Evolutionary conservation across 2,113 vertebrate genomes (phyloP), one percentile per base, ranked within the genome.

Genomic region (Chionodraco myersi): DNA sequence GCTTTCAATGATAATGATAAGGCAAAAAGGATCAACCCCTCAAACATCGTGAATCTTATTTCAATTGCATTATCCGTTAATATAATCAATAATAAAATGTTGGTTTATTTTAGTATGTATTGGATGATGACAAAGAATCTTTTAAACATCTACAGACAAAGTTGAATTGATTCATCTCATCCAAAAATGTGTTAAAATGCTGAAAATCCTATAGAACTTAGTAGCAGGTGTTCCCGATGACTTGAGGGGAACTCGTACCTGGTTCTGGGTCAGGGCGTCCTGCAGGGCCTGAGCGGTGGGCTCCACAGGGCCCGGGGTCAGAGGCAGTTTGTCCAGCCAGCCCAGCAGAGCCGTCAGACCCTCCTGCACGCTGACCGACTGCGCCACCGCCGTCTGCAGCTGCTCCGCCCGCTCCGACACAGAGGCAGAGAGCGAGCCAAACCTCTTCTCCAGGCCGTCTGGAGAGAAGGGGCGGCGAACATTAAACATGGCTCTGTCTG

Each of bases 291-390:
- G 60, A 0, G 96, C 94, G 0, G 95, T 96, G 70, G 97, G 93
- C 0, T 92, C 51, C 0, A 95, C 71, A 0, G 91, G 91, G 26
- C 94, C 95, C 0, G 97, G 92, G 30, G 57, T 93, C 83, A 92
- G 92, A 73, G 95, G 92, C 13, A 98, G 95, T 52, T 96, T 91
- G 23, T 95, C 93, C 76, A 99, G 92, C 3, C 97, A 98, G 75
- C 95, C 91, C 0, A 97, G 86, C 73, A 99, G 94, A 79, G 91
- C 95, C 86, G 96, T 97, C 77, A 99, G 93, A 7, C 97, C 96
- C 89, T 99, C 97, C 88, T 99, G 97, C 44, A 97, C 97, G 0
- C 96, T 99, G 89, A 97, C 96, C 1, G 98, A 98, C 86, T 97
- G 98, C 13, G 98, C 97, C 1, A 99, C 96, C 23, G 97, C 95